phyloP scores from a whole-genome alignment of 2,888 invertebrate genomes.

The Drosophila mimetica region DNA sequence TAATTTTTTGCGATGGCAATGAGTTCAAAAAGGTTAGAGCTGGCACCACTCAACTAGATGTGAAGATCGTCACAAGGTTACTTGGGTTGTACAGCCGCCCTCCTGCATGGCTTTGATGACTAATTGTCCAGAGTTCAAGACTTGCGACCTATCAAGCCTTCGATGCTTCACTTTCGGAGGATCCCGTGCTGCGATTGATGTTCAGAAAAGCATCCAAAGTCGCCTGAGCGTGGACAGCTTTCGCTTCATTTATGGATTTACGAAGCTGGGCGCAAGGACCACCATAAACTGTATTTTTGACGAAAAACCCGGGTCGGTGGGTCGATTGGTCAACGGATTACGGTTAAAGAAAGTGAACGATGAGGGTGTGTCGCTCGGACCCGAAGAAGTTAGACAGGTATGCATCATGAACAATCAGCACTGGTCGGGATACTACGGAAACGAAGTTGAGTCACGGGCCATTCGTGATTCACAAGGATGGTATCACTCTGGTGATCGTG shows the following conservation, averaged over 20 bases:
- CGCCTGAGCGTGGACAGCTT: conserved; percentile 59
- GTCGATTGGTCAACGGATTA: conserved; percentile 59
- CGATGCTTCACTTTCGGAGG: conserved; percentile 63
- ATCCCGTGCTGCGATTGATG: conserved; percentile 60
- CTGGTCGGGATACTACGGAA: conserved; percentile 82
- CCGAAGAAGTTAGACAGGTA: conserved; percentile 78
- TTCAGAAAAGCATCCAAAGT: conserved; percentile 58
- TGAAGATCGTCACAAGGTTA: conserved; percentile 59
- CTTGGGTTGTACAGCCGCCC: conserved; percentile 63
- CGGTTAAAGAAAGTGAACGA: conserved; percentile 74
- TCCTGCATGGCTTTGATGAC: conserved; percentile 61
- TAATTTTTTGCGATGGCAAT: conserved; percentile 65
- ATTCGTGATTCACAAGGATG: conserved; percentile 72
- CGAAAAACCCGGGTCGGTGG: conserved; percentile 71
- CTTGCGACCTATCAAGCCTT: conserved; percentile 59
- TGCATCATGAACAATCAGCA: conserved; percentile 50
- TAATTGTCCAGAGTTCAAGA: conserved; percentile 53
- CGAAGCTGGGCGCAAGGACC: conserved; percentile 68
- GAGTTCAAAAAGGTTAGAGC: conserved; percentile 54
- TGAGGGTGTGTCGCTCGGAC: conserved; percentile 56
- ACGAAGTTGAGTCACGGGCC: conserved; percentile 61
- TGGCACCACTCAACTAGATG: conserved; percentile 32
- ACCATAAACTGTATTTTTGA: conserved; percentile 55
- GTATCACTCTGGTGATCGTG: conserved; percentile 81
- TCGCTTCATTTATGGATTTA: conserved; percentile 68